Base-by-base conservation (phyloP, 2,888 invertebrate genomes). In the Noctua fimbriata region DNA sequence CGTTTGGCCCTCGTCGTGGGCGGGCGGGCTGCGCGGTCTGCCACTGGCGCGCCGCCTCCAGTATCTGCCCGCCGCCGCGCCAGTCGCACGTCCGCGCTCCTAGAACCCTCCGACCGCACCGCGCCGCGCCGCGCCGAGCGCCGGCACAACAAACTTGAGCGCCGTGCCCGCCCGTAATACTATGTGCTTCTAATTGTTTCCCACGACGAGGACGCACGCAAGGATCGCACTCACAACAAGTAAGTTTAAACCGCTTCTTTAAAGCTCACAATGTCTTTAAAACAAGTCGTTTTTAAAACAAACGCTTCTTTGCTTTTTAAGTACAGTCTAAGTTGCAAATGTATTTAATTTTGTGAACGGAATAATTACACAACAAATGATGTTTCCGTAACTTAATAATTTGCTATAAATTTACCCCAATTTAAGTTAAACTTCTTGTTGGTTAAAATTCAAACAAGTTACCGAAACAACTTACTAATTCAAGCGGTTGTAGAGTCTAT, bases 51-150 rank as follows among this genome's bases (percentile, higher is more conserved):
- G 94, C 91, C 92, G 91, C 89, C 91, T 91, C 89, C 95, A 95
- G 95, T 95, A 92, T 93, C 94, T 92, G 94, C 92, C 92, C 92
- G 96, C 94, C 95, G 91, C 92, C 93, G 94, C 92, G 94, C 87
- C 90, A 94, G 94, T 90, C 92, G 94, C 96, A 95, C 96, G 97
- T 95, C 93, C 93, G 92, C 92, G 91, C 92, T 73, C 66, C 81
- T 83, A 85, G 87, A 44, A 87, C 88, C 88, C 67, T 66, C 79
- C 72, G 81, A 85, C 87, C 85, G 82, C 87, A 86, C 86, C 87
- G 83, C 83, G 84, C 88, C 87, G 83, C 85, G 86, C 78, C 82
- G 86, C 80, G 66, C 71, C 83, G 79, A 86, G 87, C 91, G 92
- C 93, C 94, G 94, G 93, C 94, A 94, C 92, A 94, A 95, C 95